phyloP scores from a whole-genome alignment of 2,113 vertebrate species.

The Proterorhinus semilunaris region DNA sequence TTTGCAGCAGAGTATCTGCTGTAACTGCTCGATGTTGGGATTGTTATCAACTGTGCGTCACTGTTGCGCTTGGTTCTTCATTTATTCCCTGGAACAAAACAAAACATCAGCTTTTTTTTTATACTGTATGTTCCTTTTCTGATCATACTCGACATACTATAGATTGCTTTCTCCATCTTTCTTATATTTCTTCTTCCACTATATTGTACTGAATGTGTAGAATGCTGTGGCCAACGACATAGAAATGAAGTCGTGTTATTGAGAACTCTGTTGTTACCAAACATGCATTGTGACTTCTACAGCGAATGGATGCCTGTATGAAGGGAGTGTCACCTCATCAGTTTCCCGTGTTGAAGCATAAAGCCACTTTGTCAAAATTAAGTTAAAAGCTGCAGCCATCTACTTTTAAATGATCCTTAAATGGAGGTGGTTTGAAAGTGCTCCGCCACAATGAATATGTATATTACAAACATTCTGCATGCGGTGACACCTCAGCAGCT shows the following conservation, averaged over 20 bases:
- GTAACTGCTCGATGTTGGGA: no score
- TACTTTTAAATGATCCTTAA: slow-evolving; percentile 41
- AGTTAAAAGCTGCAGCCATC: slow-evolving; percentile 31
- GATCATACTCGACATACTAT: no score
- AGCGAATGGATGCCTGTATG: background rate
- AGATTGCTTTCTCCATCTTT: no score
- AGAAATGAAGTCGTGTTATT: background rate
- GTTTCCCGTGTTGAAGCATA: slow-evolving; percentile 13
- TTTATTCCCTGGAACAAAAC: no score
- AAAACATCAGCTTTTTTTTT: no score
- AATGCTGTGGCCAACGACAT: background rate
- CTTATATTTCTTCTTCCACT: no score
- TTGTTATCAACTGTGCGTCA: no score
- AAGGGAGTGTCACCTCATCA: background rate
- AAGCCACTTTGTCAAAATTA: slow-evolving; percentile 21
- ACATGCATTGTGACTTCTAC: background rate
- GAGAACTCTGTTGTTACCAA: background rate
- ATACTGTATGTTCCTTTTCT: no score
- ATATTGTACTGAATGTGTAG: no score
- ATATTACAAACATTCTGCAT: slow-evolving; percentile 72
- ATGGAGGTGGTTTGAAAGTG: slow-evolving; percentile 38
- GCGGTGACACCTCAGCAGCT: slow-evolving; percentile 74
- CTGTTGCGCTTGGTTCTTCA: no score
- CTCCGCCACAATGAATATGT: slow-evolving; percentile 28
- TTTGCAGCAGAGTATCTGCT: no score